phyloP scores from a whole-genome alignment of 2,113 vertebrate genomes.

The Spermophilus dauricus region DNA sequence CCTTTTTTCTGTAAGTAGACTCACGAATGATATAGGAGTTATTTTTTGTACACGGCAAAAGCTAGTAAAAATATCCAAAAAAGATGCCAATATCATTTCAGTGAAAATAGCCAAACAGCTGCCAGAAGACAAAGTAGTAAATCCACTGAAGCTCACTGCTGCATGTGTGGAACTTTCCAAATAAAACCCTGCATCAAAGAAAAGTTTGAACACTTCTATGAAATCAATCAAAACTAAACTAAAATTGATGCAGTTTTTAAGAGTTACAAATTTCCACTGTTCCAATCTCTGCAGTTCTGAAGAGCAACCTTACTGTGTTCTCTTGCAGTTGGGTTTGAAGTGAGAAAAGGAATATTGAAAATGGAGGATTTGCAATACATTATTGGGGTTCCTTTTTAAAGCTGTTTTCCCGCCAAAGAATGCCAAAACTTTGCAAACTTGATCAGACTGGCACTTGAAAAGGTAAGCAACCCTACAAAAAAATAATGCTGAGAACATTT shows the following conservation, averaged over 20 bases:
- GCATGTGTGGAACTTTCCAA: constrained; percentile 45
- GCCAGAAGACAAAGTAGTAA: constrained; percentile 28
- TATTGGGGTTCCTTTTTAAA: background rate
- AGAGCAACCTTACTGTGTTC: background rate
- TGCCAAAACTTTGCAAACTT: constrained; percentile 41
- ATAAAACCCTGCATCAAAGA: constrained; percentile 50
- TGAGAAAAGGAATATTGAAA: background rate
- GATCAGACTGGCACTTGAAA: constrained; percentile 27
- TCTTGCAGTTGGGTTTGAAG: background rate
- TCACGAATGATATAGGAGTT: constrained; percentile 27
- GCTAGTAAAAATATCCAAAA: constrained; percentile 41
- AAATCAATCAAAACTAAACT: constrained; percentile 57
- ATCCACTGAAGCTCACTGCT: constrained; percentile 2
- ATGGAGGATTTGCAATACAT: constrained; percentile 11
- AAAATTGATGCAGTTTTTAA: constrained; percentile 39
- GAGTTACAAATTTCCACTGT: constrained; percentile 24
- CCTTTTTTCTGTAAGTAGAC: constrained; percentile 21
- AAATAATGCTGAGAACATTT: constrained; percentile 50
- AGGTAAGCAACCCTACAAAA: constrained; percentile 20
- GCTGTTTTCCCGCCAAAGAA: background rate
- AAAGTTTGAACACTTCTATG: background rate
- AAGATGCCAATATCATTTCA: constrained; percentile 19
- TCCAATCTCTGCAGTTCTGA: constrained; percentile 39
- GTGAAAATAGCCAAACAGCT: constrained; percentile 7
- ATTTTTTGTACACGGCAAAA: constrained; percentile 50